Conservation (phyloP, 2,797 vertebrate species). For the Falco novaeseelandiae region DNA sequence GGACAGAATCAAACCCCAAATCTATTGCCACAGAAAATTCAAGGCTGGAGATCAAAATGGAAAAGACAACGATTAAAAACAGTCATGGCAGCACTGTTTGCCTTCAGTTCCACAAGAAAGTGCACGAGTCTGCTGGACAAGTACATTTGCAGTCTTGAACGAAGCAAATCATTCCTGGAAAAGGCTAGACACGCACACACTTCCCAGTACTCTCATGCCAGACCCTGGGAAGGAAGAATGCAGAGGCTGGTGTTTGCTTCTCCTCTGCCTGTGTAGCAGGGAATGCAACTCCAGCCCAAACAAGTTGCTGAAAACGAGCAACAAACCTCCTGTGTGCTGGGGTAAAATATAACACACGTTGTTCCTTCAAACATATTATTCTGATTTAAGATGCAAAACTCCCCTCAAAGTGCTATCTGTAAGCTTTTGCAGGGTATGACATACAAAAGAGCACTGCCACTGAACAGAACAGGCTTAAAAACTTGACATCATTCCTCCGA, state of each 20-base stretch:
- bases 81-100: no score
- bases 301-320: not conserved
- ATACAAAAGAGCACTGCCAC: not conserved
- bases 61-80: not conserved
- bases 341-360: not conserved
- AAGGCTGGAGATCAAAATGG: not conserved
- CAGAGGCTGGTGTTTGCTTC: not conserved
- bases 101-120: not conserved
- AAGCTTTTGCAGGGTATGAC: not conserved
- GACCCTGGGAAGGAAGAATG: not conserved
- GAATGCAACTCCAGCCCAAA: not conserved
- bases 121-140: not conserved
- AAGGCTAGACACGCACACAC: not conserved
- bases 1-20: not conserved
- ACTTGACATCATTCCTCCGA: not conserved
- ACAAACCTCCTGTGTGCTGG: not conserved
- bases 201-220: rapidly evolving
- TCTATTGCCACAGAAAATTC: not conserved
- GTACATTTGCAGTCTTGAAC: not conserved
- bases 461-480: not conserved
- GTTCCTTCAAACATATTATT: not conserved
- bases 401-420: not conserved
- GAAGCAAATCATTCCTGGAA: not conserved
- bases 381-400: not conserved
- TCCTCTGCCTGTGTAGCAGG: not conserved